Percentiles rank a stretch among this genome's conserved stretches.
Evolutionary conservation across 2,888 invertebrate species (phyloP).

Genomic region (Chloroclystis v-ata): DNA sequence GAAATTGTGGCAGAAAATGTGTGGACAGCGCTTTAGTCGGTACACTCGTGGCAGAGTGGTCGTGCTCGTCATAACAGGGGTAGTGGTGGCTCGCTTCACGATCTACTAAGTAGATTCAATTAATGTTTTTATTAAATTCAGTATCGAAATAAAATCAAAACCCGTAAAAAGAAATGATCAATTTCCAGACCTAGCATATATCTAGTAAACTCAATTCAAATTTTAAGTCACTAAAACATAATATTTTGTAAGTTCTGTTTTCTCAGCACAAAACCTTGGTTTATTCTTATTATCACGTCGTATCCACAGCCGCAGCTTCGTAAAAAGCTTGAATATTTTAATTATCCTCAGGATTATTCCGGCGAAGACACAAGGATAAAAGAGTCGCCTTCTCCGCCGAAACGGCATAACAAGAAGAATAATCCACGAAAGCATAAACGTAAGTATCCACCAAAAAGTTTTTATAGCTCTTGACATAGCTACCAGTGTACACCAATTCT

Average conservation of each 20-base stretch:
- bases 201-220: too few relatives aligned
- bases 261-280: neutral
- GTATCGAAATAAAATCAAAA: too few relatives aligned
- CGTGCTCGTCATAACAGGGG: too few relatives aligned
- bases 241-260: neutral
- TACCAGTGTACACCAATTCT: slow-evolving; percentile 6
- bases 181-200: too few relatives aligned
- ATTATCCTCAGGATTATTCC: slow-evolving; percentile 53
- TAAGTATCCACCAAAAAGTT: slow-evolving; percentile 32
- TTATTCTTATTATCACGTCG: slow-evolving; percentile 1
- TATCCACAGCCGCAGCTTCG: neutral
- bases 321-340: slow-evolving; percentile 15
- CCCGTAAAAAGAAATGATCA: too few relatives aligned
- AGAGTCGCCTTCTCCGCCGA: slow-evolving; percentile 52
- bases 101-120: too few relatives aligned
- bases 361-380: slow-evolving; percentile 50
- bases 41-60: too few relatives aligned
- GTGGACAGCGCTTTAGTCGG: too few relatives aligned
- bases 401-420: slow-evolving; percentile 59
- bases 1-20: too few relatives aligned
- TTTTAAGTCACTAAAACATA: too few relatives aligned
- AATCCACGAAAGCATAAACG: slow-evolving; percentile 62
- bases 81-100: too few relatives aligned
- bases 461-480: slow-evolving; percentile 11
- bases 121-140: too few relatives aligned